A percentile compares a stretch with the other conserved stretches of the same genome.
These are phyloP conservation scores for Hybognathus amarus DNA, from an alignment of 2,797 vertebrate genomes.

Conservation along the genomic window DNA sequence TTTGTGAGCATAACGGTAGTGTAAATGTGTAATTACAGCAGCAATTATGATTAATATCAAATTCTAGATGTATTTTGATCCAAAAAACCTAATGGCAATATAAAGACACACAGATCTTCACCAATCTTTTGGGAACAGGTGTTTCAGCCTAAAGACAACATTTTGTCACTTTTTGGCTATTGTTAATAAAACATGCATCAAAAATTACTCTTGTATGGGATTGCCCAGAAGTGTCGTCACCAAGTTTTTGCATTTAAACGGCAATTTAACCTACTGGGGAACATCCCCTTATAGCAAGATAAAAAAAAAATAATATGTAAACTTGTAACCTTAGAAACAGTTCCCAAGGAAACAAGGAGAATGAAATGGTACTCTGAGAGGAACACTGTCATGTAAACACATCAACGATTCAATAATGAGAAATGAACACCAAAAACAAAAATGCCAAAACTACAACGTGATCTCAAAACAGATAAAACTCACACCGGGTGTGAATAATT, in stretches of 20 bases:
- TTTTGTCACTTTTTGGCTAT: neutral
- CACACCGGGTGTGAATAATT: conserved; percentile 26
- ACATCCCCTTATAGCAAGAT: conserved; percentile 44
- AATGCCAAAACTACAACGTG: neutral
- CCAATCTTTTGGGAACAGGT: neutral
- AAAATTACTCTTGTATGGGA: neutral
- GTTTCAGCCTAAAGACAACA: neutral
- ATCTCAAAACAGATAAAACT: conserved; percentile 37
- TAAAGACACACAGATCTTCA: neutral
- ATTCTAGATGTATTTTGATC: neutral
- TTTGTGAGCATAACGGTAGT: neutral
- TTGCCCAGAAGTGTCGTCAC: neutral
- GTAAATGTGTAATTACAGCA: neutral
- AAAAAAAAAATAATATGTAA: conserved; percentile 50
- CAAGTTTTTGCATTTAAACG: neutral
- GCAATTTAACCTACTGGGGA: conserved; percentile 42
- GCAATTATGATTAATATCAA: neutral
- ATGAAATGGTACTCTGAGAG: conserved; percentile 11
- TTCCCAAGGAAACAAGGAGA: conserved; percentile 69
- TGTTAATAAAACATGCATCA: neutral
- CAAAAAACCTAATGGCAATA: neutral
- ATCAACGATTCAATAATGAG: conserved; percentile 17
- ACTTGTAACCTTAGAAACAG: conserved; percentile 68
- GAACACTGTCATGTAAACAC: conserved; percentile 25
- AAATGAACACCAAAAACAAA: neutral